These are phyloP conservation scores for Lutraria rhynchaena DNA, from an alignment of 1,140 invertebrate species.

Conservation along the genomic window DNA sequence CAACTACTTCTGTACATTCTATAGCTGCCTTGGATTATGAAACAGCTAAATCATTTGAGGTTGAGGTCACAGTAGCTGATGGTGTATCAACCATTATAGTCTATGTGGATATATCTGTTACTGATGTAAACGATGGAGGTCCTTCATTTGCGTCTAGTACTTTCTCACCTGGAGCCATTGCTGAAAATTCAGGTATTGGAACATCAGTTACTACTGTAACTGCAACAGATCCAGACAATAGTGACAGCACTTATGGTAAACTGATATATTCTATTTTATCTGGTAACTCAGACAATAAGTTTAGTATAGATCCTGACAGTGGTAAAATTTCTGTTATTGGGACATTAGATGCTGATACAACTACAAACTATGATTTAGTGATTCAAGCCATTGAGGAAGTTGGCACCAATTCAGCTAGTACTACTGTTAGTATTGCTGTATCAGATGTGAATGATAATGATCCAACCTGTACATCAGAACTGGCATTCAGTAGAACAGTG, in stretches of 20 bases:
- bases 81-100: conserved; percentile 53
- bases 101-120: conserved; percentile 63
- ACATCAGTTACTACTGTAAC: conserved; percentile 59
- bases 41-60: conserved; percentile 51
- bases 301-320: conserved; percentile 65
- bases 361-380: conserved; percentile 58
- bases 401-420: conserved; percentile 59
- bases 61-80: conserved; percentile 66
- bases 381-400: conserved; percentile 66
- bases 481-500: conserved; percentile 52
- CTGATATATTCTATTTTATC: conserved; percentile 61
- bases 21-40: conserved; percentile 68
- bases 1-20: too few relatives aligned
- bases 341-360: conserved; percentile 67
- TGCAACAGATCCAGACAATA: conserved; percentile 65
- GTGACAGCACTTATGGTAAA: conserved; percentile 54
- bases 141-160: conserved; percentile 57
- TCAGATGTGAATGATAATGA: conserved; percentile 72
- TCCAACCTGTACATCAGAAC: conserved; percentile 65
- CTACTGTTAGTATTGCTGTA: conserved; percentile 66
- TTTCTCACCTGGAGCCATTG: conserved; percentile 38
- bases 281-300: conserved; percentile 67
- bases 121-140: conserved; percentile 70
- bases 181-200: conserved; percentile 58
- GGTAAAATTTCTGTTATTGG: conserved; percentile 62